These are phyloP conservation scores for Mohoua ochrocephala DNA, from an alignment of 2,113 vertebrate species.

Conservation along the genomic window DNA sequence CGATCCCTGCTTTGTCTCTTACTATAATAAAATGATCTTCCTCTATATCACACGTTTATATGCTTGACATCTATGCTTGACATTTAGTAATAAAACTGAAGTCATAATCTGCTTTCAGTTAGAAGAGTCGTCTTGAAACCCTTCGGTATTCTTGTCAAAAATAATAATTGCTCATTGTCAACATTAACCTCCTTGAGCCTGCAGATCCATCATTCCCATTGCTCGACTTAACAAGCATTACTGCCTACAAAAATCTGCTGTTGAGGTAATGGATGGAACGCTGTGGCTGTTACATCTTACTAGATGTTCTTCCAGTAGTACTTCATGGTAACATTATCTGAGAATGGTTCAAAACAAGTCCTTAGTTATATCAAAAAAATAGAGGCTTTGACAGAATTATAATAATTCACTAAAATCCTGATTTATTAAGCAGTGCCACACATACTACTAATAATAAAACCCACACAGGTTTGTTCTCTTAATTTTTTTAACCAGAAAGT, in stretches of 20 bases:
- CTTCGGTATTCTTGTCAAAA: conserved; percentile 61
- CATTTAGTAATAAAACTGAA: conserved; percentile 64
- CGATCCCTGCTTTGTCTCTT: conserved; percentile 54
- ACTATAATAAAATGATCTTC: conserved; percentile 63
- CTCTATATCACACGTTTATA: conserved; percentile 66
- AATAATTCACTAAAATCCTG: not conserved
- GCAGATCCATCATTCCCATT: not conserved
- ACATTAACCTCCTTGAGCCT: conserved; percentile 43
- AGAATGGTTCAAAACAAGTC: not conserved
- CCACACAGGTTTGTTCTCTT: rapidly evolving
- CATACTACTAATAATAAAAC: not conserved
- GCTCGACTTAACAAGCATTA: not conserved
- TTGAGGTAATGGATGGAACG: not conserved
- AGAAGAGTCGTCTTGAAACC: conserved; percentile 59
- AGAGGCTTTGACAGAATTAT: not conserved
- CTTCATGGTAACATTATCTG: not conserved
- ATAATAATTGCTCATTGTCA: conserved; percentile 49
- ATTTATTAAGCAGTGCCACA: not conserved
- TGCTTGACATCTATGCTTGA: conserved; percentile 65
- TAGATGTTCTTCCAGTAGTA: not conserved
- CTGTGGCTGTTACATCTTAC: not conserved
- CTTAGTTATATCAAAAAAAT: not conserved
- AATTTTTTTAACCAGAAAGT: not conserved
- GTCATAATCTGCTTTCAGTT: conserved; percentile 65
- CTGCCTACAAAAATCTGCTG: not conserved